Percentiles rank a stretch among this genome's conserved stretches.
phyloP scores from a whole-genome alignment of 2,888 invertebrate genomes.

The Nysson spinosus region DNA sequence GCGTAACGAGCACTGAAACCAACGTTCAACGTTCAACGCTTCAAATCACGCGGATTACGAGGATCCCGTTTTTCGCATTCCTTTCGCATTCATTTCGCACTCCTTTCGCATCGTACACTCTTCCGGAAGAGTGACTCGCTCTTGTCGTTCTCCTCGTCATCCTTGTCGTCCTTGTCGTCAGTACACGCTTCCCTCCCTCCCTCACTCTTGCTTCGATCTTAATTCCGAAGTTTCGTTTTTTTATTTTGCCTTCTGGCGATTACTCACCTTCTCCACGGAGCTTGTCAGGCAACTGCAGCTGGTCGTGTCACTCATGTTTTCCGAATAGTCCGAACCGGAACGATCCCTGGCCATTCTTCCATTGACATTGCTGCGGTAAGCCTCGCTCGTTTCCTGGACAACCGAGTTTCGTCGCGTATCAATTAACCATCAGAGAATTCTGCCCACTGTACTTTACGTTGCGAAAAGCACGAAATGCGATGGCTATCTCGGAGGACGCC shows the following conservation, averaged over 20 bases:
- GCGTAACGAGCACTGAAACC: slow-evolving; percentile 69
- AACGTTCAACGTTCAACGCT: neutral
- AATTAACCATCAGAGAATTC: too few species aligned
- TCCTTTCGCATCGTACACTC: slow-evolving; percentile 35
- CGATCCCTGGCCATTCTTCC: slow-evolving; percentile 71
- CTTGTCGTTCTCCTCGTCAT: too few species aligned
- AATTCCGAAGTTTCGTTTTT: neutral
- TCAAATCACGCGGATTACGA: too few species aligned
- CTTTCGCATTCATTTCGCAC: slow-evolving; percentile 28
- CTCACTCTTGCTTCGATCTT: neutral
- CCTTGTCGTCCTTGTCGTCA: too few species aligned
- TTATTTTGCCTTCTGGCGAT: neutral
- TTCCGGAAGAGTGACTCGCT: slow-evolving; percentile 40
- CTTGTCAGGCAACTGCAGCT: slow-evolving; percentile 71
- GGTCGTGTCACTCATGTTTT: slow-evolving; percentile 72
- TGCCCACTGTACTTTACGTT: too few species aligned
- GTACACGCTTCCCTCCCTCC: neutral
- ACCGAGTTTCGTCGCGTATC: too few species aligned
- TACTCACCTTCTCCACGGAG: slow-evolving; percentile 70
- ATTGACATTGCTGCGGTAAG: slow-evolving; percentile 61
- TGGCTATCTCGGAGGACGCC: too few species aligned
- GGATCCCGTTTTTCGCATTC: too few species aligned
- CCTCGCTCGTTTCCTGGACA: slow-evolving; percentile 52
- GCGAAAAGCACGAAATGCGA: too few species aligned
- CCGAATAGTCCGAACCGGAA: slow-evolving; percentile 70